Evolutionary conservation across 2,888 invertebrate genomes (phyloP).

Genomic region (Dasysyrphus tricinctus): DNA sequence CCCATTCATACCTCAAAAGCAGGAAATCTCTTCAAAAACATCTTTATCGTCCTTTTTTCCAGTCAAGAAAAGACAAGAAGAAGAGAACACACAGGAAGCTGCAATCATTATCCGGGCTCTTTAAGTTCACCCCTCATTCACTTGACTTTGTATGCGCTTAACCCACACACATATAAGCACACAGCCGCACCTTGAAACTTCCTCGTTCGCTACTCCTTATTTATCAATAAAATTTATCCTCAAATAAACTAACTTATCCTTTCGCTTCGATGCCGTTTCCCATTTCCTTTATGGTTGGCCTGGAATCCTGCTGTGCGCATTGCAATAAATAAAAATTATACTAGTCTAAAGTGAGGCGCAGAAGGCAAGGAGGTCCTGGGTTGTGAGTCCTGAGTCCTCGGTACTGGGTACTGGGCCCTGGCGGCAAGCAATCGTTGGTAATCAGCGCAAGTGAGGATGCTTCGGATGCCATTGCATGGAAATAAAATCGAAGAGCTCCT

Average conservation of each 20-base stretch:
- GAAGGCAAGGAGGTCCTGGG: not conserved
- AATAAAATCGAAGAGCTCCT: conserved; percentile 35
- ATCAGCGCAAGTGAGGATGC: conserved; percentile 52
- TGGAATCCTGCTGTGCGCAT: conserved; percentile 56
- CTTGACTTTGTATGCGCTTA: conserved; percentile 15
- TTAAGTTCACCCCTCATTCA: conserved; percentile 40
- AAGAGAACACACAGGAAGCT: conserved; percentile 44
- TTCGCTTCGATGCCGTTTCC: conserved; percentile 65
- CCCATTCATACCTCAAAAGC: conserved; percentile 49
- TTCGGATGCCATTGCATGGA: conserved; percentile 34
- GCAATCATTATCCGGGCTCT: conserved; percentile 64
- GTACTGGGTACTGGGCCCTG: not conserved
- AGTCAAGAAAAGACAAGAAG: conserved; percentile 2
- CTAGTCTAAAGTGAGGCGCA: conserved; percentile 43
- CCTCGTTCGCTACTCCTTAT: conserved; percentile 40
- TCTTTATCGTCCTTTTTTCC: conserved; percentile 39
- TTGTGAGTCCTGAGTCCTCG: not conserved
- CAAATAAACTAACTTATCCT: conserved; percentile 74
- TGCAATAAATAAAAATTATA: conserved; percentile 73
- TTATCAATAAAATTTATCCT: conserved; percentile 73
- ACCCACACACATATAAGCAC: not conserved
- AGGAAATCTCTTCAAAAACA: conserved; percentile 52
- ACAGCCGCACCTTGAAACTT: not conserved
- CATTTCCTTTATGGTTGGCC: conserved; percentile 61
- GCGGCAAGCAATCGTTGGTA: conserved; percentile 43